Conservation (phyloP, 2,888 invertebrate genomes). For the Hypercompe scribonia region DNA sequence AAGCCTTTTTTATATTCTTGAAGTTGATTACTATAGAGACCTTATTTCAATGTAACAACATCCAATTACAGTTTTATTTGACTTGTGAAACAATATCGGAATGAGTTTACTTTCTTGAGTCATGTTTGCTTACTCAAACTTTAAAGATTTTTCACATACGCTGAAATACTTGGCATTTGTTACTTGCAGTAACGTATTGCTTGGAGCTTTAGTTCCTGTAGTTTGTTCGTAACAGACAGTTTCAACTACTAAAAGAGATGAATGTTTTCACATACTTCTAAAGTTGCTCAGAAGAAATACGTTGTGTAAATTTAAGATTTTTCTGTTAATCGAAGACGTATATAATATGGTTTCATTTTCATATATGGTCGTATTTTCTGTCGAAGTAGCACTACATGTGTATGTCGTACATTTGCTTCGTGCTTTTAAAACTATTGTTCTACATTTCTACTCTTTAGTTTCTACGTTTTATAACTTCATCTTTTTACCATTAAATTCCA, state of each 20-base stretch:
- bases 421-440: too few relatives aligned
- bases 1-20: not conserved
- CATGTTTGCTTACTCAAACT: not conserved
- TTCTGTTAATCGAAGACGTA: not conserved
- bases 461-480: too few relatives aligned
- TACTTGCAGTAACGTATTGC: not conserved
- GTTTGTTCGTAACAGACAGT: not conserved
- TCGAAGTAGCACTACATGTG: too few relatives aligned
- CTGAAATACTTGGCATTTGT: not conserved
- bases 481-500: too few relatives aligned
- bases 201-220: not conserved
- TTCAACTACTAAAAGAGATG: not conserved
- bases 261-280: not conserved
- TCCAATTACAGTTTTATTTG: constrained; percentile 8
- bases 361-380: too few relatives aligned
- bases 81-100: not conserved
- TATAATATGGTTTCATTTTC: too few relatives aligned
- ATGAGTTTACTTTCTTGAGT: constrained; percentile 5
- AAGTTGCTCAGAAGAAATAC: not conserved
- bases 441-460: too few relatives aligned
- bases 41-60: not conserved
- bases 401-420: too few relatives aligned
- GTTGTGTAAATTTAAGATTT: too few relatives aligned
- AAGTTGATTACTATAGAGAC: not conserved
- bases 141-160: not conserved